Evolutionary conservation across 2,113 vertebrate genomes (phyloP), one percentile per base, ranked within the genome.

Genomic region (Scartelaos histophorus): DNA sequence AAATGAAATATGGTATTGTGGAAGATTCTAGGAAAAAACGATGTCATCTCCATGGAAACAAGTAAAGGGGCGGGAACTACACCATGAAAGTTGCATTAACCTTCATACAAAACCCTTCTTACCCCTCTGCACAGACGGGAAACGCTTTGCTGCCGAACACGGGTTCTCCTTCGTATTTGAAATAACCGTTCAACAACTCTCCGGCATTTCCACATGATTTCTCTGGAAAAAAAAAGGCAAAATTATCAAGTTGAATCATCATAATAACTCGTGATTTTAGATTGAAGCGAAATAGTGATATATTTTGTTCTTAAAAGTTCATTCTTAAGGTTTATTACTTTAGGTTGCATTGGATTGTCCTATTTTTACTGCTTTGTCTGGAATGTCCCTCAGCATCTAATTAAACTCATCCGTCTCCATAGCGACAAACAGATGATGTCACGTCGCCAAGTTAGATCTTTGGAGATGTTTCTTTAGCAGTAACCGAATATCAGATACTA

Each of bases 41-140:
- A 7, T 51, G 5, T 3, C 5, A 51, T 16, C 6, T 10, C 38
- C 38, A 43, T 43, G 38, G 38, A 43, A 43, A 43, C 38, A 38
- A 38, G 35, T 6, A 38, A 6, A 38, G 5, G 5, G 5, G 35
- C 7, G 35, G 35, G 7, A 5, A 1, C 38, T 43, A 43, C 38
- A 43, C 38, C 7, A 43, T 7, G 10, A 19, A 19, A 5, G 47
- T 19, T 51, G 19, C 17, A 19, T 19, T 3, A 5, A 51, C 1
- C 19, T 21, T 21, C 21, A 54, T 2, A 21, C 7, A 54, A 19
- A 73, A 19, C 6, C 87, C 81, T n/a, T n/a, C n/a, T n/a, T 72
- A 93, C 92, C 92, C 92, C 0, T 79, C 3, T 0, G 87, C 74
- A 67, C 92, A 93, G 24, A 21, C 15, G 1, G 90, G 90, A 21